A percentile compares a stretch with the other conserved stretches of the same genome.
Evolutionary conservation across 2,888 invertebrate genomes (phyloP).

Genomic region (Serrognathus titanus): DNA sequence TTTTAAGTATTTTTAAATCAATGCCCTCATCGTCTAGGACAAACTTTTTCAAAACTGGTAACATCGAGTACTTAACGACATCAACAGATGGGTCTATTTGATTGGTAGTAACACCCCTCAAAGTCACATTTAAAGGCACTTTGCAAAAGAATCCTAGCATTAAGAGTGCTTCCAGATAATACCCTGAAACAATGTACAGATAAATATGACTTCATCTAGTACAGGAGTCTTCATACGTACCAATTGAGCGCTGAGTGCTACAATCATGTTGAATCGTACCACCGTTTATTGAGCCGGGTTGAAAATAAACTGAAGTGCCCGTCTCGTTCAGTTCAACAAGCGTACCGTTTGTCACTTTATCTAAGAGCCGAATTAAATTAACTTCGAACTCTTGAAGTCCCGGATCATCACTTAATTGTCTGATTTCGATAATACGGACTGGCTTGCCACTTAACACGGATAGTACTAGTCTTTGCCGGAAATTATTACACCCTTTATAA

Average conservation of each 20-base stretch:
- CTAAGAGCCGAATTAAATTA: constrained; percentile 82
- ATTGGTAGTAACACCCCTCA: constrained; percentile 88
- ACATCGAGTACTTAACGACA: constrained; percentile 70
- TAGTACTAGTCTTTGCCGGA: constrained; percentile 83
- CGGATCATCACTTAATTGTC: constrained; percentile 76
- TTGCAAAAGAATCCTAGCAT: constrained; percentile 95
- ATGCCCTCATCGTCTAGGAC: constrained; percentile 85
- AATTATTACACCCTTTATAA: constrained; percentile 83
- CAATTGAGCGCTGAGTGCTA: constrained; percentile 73
- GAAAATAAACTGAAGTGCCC: constrained; percentile 83
- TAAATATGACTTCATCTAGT: not conserved
- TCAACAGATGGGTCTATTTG: constrained; percentile 83
- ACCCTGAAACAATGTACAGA: constrained; percentile 55
- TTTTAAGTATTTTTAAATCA: constrained; percentile 74
- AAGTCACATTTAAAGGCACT: constrained; percentile 72
- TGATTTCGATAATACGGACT: constrained; percentile 81
- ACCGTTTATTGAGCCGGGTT: constrained; percentile 88
- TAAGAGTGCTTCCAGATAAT: constrained; percentile 87
- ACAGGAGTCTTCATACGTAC: constrained; percentile 43
- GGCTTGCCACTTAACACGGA: constrained; percentile 89
- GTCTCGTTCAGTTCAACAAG: constrained; percentile 87
- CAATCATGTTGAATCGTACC: constrained; percentile 88
- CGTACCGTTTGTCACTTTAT: constrained; percentile 93
- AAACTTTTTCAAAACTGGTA: constrained; percentile 82
- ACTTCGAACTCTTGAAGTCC: constrained; percentile 88